Percentiles rank a stretch among this genome's conserved stretches.
Evolutionary conservation across 2,113 vertebrate genomes (phyloP).

Genomic region (Rhegmatorhina hoffmannsi): DNA sequence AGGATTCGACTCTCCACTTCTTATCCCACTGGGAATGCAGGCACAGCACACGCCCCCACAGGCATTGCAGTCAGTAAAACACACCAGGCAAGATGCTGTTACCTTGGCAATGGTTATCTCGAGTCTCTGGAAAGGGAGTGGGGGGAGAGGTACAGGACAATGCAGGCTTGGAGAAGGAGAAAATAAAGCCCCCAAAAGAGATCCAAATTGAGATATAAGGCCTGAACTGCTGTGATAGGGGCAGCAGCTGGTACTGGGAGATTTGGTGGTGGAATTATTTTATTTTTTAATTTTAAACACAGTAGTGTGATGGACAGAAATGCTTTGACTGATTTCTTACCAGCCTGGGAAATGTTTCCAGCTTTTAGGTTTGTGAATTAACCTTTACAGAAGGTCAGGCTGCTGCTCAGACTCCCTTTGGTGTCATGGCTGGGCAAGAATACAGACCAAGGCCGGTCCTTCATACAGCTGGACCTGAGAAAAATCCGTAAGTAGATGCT

Average conservation of each 20-base stretch:
- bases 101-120: slow-evolving; percentile 65
- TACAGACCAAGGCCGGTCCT: background rate
- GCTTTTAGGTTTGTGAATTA: background rate
- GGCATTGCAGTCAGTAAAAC: slow-evolving; percentile 13
- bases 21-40: slow-evolving; percentile 60
- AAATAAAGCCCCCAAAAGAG: background rate
- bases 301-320: background rate
- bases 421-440: background rate
- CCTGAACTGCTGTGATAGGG: background rate
- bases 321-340: background rate
- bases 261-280: background rate
- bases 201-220: background rate
- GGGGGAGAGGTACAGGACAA: slow-evolving; percentile 1
- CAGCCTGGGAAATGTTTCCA: background rate
- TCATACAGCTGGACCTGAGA: background rate
- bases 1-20: background rate
- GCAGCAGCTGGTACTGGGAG: background rate
- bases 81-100: slow-evolving; percentile 61
- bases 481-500: background rate
- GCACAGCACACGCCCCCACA: slow-evolving; percentile 62
- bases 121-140: background rate
- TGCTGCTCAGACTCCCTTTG: rapidly evolving
- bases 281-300: background rate
- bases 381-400: background rate
- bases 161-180: background rate